Conservation (phyloP, 2,888 invertebrate genomes). For the Diarsia dahlii region DNA sequence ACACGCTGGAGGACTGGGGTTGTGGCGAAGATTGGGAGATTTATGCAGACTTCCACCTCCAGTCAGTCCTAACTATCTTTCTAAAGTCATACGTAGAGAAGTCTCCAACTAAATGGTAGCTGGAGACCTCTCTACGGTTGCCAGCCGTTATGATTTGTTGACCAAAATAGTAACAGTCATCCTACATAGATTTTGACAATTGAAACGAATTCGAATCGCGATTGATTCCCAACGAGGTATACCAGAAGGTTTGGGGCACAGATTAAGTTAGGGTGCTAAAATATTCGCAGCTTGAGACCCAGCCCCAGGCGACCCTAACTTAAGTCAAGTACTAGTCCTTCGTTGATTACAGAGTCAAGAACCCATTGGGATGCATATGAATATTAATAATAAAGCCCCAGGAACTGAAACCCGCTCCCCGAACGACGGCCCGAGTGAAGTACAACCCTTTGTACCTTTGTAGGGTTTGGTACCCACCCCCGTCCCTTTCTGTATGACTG, state of each 20-base stretch:
- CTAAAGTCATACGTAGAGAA: too few relatives aligned
- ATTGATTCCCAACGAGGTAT: too few relatives aligned
- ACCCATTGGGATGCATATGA: slow-evolving; percentile 6
- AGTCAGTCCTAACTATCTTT: not conserved
- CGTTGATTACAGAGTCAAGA: slow-evolving; percentile 41
- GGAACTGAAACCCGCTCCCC: slow-evolving; percentile 7
- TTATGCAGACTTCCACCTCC: not conserved
- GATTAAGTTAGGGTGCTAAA: slow-evolving; percentile 14
- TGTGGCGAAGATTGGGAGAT: not conserved
- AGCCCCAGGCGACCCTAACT: slow-evolving; percentile 10
- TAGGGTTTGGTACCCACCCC: not conserved
- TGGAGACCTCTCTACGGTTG: too few relatives aligned
- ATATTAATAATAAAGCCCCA: slow-evolving; percentile 22
- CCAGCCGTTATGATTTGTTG: too few relatives aligned
- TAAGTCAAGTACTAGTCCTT: slow-evolving; percentile 28
- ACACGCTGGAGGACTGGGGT: not conserved
- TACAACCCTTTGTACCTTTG: slow-evolving; percentile 29
- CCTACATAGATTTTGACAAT: not conserved
- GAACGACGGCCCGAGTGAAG: slow-evolving; percentile 22
- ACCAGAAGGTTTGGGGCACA: not conserved
- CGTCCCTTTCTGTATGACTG: slow-evolving; percentile 6
- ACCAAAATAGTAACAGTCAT: too few relatives aligned
- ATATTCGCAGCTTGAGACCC: not conserved
- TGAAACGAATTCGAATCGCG: not conserved
- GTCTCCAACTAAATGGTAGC: too few relatives aligned